Base-by-base conservation (phyloP, 2,797 vertebrate genomes). In the Centropyge bicolor region DNA sequence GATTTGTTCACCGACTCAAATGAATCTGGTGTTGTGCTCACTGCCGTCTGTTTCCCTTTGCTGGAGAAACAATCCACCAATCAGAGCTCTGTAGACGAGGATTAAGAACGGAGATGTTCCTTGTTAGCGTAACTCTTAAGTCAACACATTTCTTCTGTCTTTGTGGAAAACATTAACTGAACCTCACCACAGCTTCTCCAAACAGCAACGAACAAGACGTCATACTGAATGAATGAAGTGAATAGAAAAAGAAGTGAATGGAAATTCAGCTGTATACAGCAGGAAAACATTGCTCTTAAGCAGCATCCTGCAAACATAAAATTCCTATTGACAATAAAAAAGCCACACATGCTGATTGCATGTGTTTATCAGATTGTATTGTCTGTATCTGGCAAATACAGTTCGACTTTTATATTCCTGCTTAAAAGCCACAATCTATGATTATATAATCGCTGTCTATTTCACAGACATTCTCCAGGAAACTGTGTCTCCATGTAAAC, bases 401-500 rank as follows among this genome's bases (percentile, higher is more conserved):
- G 49, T 40, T 46, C 6, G 8, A 57, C 14, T 38, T 46, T 14
- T 14, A 66, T 16, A 9, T 13, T 5, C 19, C 51, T 64, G 40
- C 52, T 79, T 17, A 35, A 68, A 24, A 45, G 0, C 35, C 31
- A 45, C 46, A 24, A 16, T 77, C 0, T 48, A 45, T 22, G 38
- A 51, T 70, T 70, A 55, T 57, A 27, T 6, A 72, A 81, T 14
- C 0, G 27, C 52, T 22, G 35, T 38, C 4, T 6, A 49, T 48
- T n/a, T 35, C 17, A 54, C 24, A 38, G 49, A 40, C n/a, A 31
- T 48, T 45, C n/a, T 69, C 5, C 5, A 61, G 66, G 43, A 73
- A 36, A n/a, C 17, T 27, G 38, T 36, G 43, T 76, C 43, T 81
- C 62, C 10, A 22, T 61, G 63, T 69, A 38, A 76, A 66, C 62